These are phyloP conservation scores for Casuarius casuarius DNA, from an alignment of 2,113 vertebrate species.

Conservation along the genomic window DNA sequence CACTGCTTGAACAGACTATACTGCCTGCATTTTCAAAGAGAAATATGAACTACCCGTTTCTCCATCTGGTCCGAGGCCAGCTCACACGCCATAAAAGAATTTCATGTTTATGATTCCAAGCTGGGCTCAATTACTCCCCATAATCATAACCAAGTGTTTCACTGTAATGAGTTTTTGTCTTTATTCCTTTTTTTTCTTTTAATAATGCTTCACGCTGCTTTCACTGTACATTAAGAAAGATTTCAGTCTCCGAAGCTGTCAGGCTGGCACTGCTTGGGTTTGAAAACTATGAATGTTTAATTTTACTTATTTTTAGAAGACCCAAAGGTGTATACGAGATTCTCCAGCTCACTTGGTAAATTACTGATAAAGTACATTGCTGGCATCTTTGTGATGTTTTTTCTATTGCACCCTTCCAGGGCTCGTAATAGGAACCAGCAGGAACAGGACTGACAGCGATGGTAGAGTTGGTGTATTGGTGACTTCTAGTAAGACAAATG, in stretches of 20 bases:
- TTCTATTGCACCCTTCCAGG: background rate
- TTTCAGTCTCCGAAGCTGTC: background rate
- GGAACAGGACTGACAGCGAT: fast-evolving
- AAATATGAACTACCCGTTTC: conserved; percentile 49
- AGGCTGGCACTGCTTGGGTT: background rate
- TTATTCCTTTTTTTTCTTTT: background rate
- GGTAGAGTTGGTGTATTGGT: background rate
- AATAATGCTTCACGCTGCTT: conserved; percentile 2
- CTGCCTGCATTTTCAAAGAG: conserved; percentile 3
- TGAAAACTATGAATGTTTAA: conserved; percentile 5
- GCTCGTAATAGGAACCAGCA: background rate
- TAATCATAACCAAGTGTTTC: conserved; percentile 66
- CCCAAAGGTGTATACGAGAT: background rate
- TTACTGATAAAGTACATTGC: conserved; percentile 29
- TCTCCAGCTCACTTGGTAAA: conserved; percentile 16
- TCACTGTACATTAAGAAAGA: background rate
- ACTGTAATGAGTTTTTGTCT: background rate
- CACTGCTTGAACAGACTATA: background rate
- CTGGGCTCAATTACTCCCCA: conserved; percentile 57
- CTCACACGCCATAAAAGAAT: conserved; percentile 61
- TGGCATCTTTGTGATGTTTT: background rate
- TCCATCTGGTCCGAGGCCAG: conserved; percentile 49
- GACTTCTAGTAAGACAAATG: background rate
- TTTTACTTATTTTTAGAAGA: background rate
- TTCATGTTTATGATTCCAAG: conserved; percentile 60